Conservation (phyloP, 2,113 vertebrate species). For the Dipodomys spectabilis region DNA sequence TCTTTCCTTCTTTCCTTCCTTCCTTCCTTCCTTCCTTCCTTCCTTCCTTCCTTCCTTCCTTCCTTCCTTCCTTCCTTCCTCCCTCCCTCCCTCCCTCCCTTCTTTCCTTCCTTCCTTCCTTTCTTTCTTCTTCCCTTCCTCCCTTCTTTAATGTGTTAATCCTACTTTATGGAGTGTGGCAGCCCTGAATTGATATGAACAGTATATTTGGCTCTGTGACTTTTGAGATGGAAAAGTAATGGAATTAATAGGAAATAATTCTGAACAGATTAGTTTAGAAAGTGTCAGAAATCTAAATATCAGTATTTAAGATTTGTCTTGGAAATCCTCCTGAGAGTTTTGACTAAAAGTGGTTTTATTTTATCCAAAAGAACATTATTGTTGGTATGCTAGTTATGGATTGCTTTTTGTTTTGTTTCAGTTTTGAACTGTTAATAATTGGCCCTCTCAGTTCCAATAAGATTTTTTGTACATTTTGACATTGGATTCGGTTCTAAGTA, state of each 20-base stretch:
- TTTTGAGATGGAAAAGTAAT: neutral
- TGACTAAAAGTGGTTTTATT: neutral
- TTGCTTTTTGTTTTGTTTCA: neutral
- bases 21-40: no score
- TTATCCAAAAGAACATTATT: neutral
- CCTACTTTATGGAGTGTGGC: neutral
- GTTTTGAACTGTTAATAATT: neutral
- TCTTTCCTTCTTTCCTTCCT: no score
- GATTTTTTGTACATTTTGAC: neutral
- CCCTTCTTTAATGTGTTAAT: neutral
- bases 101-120: no score
- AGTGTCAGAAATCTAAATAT: neutral
- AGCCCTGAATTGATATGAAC: neutral
- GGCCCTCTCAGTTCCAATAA: neutral
- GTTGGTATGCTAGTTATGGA: neutral
- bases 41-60: no score
- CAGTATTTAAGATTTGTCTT: neutral
- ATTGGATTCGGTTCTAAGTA: constrained; percentile 36
- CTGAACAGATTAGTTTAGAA: neutral
- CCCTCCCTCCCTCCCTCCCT: no score
- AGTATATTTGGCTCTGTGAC: neutral
- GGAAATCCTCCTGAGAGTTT: neutral
- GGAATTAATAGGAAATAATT: neutral
- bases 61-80: no score
- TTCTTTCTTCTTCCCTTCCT: no score